Evolutionary conservation across 2,888 invertebrate genomes (phyloP).

Genomic region (Lochmaea capreae): DNA sequence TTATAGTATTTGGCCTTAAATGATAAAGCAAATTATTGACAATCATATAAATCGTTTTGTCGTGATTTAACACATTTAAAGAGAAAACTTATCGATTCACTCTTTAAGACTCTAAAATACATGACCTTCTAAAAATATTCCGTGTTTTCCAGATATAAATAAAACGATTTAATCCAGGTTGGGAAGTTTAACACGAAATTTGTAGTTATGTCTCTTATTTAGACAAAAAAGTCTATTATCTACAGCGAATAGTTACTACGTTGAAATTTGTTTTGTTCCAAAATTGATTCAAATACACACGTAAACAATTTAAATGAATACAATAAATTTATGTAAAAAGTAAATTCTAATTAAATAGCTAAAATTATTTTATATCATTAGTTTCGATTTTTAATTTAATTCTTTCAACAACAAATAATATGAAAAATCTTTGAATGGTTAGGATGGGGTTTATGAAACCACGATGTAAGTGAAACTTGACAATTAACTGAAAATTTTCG

Average conservation of each 20-base stretch:
- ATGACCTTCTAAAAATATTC: constrained; percentile 7
- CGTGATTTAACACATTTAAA: neutral
- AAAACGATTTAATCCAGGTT: constrained; percentile 7
- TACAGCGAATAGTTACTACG: neutral
- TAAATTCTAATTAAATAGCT: neutral
- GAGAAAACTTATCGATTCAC: neutral
- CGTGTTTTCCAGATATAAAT: constrained; percentile 7
- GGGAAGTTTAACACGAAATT: constrained; percentile 11
- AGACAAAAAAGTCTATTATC: neutral
- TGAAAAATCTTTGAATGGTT: too few species aligned
- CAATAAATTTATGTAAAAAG: neutral
- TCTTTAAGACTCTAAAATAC: neutral
- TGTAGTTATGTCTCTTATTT: constrained; percentile 3
- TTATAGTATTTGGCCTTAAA: too few species aligned
- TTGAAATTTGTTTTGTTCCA: neutral
- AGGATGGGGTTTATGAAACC: too few species aligned
- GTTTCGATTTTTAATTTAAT: neutral
- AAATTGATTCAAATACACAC: constrained; percentile 1
- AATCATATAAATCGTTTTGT: too few species aligned
- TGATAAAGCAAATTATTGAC: too few species aligned
- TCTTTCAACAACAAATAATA: too few species aligned
- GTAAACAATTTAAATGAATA: neutral
- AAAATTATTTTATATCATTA: neutral
- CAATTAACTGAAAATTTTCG: too few species aligned
- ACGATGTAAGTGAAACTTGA: too few species aligned